Base-by-base conservation (phyloP, 2,888 invertebrate species). In the Myopa testacea region DNA sequence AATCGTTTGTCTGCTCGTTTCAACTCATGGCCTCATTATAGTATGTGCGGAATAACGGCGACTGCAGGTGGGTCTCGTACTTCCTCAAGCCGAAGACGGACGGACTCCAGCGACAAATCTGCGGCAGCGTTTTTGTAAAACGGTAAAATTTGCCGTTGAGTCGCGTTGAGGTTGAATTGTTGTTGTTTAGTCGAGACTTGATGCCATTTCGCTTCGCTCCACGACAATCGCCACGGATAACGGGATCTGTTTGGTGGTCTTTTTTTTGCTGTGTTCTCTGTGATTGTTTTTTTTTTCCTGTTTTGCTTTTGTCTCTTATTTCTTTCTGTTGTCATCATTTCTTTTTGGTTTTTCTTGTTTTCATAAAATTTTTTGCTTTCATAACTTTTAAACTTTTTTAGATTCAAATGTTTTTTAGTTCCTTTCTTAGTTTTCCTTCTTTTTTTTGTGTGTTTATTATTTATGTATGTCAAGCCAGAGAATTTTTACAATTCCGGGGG, bases 401-500 rank as follows among this genome's bases (percentile, higher is more conserved):
- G 45, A 10, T 45, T 45, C 2, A 1, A 26, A 26, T 50, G 5
- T 50, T 74, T 14, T 37, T 40, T 37, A 50, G n/a, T 74, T 74
- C 6, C 14, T 65, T n/a, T 50, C n/a, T 26, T 65, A n/a, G 26
- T 65, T 50, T 50, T 52, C 40, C 45, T 34, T 74, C 45, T 74
- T 52, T 68, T 75, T 45, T 68, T 52, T 58, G 55, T 67, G 67
- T 67, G 68, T 74, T 52, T 65, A 12, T 50, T 38, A 52, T 65
- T 52, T 60, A 12, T 34, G 19, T 26, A 14, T 73, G 73, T 62
- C 67, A 58, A 60, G 67, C 75, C 58, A 58, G 67, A 67, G 75
- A 40, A 68, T 67, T 75, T 73, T 69, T 58, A 71, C 71, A 75
- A 78, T 78, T 75, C 77, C 68, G 77, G 65, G 38, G 75, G 78